These are phyloP conservation scores for Sialis lutaria DNA, from an alignment of 2,888 invertebrate species.

Conservation along the genomic window DNA sequence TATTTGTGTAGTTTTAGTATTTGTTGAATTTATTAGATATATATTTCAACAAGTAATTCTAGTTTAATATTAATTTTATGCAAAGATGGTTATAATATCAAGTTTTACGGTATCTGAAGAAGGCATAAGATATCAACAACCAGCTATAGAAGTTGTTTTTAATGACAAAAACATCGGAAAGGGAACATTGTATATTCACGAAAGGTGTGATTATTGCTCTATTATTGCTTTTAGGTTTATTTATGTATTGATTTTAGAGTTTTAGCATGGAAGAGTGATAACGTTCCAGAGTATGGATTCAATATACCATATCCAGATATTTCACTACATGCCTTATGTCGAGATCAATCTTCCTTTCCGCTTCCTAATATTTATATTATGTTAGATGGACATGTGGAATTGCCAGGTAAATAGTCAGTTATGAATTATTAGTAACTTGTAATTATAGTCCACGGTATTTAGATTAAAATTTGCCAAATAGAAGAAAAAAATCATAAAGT, in stretches of 20 bases:
- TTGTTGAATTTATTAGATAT: too few species aligned
- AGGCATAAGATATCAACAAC: constrained; percentile 4
- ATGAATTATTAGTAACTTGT: background rate
- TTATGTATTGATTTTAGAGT: constrained; percentile 1
- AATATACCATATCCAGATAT: constrained; percentile 4
- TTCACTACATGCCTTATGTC: constrained; percentile 4
- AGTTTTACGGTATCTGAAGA: constrained; percentile 3
- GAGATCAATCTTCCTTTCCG: constrained; percentile 2
- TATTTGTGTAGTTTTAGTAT: too few species aligned
- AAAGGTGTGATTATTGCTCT: constrained; percentile 1
- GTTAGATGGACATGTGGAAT: constrained; percentile 3
- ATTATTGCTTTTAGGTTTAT: background rate
- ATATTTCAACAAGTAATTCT: background rate
- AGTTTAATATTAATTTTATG: background rate
- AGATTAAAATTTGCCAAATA: too few species aligned
- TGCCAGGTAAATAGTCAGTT: constrained; percentile 1
- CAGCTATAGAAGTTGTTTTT: constrained; percentile 2
- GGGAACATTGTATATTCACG: constrained; percentile 3
- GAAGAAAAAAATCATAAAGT: background rate
- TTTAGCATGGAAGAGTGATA: constrained; percentile 3
- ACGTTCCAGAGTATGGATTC: constrained; percentile 1
- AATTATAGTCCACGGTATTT: too few species aligned
- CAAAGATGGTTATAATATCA: constrained; percentile 3
- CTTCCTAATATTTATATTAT: constrained; percentile 5
- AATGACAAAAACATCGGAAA: constrained; percentile 3